Base-by-base conservation (phyloP, 2,797 vertebrate species). In the Sorex maritimensis region DNA sequence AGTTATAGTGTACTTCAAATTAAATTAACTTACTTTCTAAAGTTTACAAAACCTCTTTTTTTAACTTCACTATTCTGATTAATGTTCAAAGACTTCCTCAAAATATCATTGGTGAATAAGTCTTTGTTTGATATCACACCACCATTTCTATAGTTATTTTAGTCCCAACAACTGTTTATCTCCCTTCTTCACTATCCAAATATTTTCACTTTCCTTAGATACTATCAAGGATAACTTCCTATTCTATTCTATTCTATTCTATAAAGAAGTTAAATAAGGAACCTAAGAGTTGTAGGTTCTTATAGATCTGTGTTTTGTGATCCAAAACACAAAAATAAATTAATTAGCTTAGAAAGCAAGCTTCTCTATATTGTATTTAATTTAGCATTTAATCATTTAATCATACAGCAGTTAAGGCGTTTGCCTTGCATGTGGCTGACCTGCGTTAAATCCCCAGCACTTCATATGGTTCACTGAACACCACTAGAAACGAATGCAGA, bases 11-110 rank as follows among this genome's bases (percentile, higher is more conserved):
- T 17, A 52, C 24, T 94, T 91, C 26, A 83, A 67, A 90, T 71
- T 34, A 67, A 92, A 73, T 61, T 49, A 41, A 81, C 87, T 72
- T 11, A 65, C 14, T 34, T 91, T 65, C 55, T 19, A 0, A 69
- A n/a, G 19, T 63, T 93, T 75, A 5, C 9, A 55, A 79, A 67
- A 68, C 23, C 11, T 17, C 83, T 38, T 89, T 87, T 30, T 69
- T 74, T 63, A 83, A 77, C 13, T 26, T 12, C 74, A 58, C 1
- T 61, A 23, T 88, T 83, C 65, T 4, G 58, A 80, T 83, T 72
- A n/a, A 3, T 78, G 86, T 90, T 88, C 26, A 38, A 92, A 80
- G 78, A n/a, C 4, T 81, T 55, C 5, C 72, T 81, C 2, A 73
- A 73, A 84, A 79, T 13, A 21, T 6, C 19, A 68, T 6, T 49